phyloP scores from a whole-genome alignment of 2,113 vertebrate genomes.

The Gorilla gorilla region DNA sequence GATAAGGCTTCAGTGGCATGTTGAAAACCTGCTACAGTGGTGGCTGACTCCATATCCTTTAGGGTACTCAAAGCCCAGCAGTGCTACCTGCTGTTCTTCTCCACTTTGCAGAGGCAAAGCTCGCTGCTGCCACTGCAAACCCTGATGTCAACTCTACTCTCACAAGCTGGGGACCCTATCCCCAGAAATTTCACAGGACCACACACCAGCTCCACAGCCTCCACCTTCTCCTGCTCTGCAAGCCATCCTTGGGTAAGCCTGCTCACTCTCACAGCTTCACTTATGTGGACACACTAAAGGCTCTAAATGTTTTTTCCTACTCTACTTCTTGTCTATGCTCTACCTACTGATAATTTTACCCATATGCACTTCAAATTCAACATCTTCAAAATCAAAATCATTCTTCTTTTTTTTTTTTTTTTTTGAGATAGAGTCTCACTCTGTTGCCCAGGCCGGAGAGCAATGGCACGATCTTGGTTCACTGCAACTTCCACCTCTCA shows the following conservation, averaged over 20 bases:
- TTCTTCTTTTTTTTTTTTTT: background rate
- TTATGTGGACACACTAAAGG: background rate
- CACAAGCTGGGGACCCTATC: background rate
- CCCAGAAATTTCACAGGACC: background rate
- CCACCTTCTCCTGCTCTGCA: background rate
- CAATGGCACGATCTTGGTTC: background rate
- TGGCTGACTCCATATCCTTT: background rate
- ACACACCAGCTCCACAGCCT: background rate
- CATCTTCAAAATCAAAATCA: background rate
- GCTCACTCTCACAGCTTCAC: background rate
- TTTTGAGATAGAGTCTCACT: background rate
- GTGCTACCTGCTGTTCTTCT: background rate
- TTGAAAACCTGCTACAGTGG: background rate
- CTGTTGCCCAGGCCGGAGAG: background rate
- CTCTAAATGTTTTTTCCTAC: background rate
- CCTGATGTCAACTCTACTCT: background rate
- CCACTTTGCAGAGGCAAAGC: background rate
- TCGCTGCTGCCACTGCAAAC: background rate
- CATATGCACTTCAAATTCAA: background rate
- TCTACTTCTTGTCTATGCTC: background rate
- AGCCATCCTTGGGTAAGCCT: background rate
- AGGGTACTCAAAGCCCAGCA: background rate
- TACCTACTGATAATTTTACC: background rate
- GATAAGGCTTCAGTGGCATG: background rate
- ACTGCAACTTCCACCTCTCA: background rate